Conservation (phyloP, 1,140 invertebrate species). For the Pogonomyrmex californicus region DNA sequence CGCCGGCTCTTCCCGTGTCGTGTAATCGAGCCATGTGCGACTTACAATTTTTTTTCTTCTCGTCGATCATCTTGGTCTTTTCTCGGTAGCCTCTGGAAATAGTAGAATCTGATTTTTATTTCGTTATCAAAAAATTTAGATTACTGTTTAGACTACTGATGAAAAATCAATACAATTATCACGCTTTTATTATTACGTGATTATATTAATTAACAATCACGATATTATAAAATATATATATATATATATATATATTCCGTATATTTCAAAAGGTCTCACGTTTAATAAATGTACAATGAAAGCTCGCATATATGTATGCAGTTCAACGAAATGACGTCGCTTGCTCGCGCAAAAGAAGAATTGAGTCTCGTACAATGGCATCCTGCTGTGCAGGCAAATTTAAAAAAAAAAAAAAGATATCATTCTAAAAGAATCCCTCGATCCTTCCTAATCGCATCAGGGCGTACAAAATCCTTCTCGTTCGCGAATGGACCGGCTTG, state of each 20-base stretch:
- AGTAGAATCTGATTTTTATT: neutral
- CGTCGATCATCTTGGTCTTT: neutral
- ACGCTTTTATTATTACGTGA: neutral
- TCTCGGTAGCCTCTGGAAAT: neutral
- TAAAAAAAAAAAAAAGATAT: slow-evolving; percentile 31
- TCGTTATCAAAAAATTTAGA: neutral
- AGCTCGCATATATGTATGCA: neutral
- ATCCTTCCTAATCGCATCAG: slow-evolving; percentile 47
- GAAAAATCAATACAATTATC: neutral
- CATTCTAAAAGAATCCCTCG: slow-evolving; percentile 43
- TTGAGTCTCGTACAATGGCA: slow-evolving; percentile 28
- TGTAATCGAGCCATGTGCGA: slow-evolving; percentile 68
- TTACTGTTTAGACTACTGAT: neutral
- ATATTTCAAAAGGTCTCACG: neutral
- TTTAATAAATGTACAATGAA: slow-evolving; percentile 18
- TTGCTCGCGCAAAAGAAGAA: slow-evolving; percentile 31
- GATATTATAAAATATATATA: neutral
- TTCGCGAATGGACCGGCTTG: slow-evolving; percentile 50
- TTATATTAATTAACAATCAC: neutral
- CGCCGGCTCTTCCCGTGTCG: slow-evolving; percentile 38
- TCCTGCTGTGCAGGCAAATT: slow-evolving; percentile 41
- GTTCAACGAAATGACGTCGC: neutral
- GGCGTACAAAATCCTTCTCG: slow-evolving; percentile 61
- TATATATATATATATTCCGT: neutral
- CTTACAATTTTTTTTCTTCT: slow-evolving; percentile 15